Conservation (phyloP, 2,888 invertebrate species). For the Brenthis hecate region DNA sequence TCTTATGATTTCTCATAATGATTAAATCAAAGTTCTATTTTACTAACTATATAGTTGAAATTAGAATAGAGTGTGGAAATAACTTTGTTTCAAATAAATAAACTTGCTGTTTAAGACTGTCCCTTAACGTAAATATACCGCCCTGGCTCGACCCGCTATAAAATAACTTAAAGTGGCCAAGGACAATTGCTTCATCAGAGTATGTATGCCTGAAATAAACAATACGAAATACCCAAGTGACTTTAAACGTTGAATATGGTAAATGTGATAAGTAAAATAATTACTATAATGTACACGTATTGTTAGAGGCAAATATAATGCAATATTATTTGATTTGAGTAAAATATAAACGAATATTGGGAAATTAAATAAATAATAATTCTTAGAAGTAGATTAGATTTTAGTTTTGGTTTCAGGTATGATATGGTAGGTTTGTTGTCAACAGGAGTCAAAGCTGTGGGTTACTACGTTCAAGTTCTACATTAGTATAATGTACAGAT, state of each 20-base stretch:
- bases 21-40: conserved; percentile 1
- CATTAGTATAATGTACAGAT: no score
- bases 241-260: conserved; percentile 17
- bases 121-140: conserved; percentile 48
- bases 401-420: no score
- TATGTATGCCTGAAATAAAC: conserved; percentile 45
- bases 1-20: no score
- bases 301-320: no score
- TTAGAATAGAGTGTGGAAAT: conserved; percentile 24
- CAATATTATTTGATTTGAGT: no score
- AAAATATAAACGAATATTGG: no score
- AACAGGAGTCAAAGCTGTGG: no score
- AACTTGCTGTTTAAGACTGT: conserved; percentile 42
- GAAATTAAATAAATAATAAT: no score
- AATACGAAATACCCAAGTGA: conserved; percentile 43
- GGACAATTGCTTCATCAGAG: conserved; percentile 53
- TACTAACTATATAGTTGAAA: conserved; percentile 11
- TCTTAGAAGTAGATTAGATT: no score
- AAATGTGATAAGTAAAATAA: background rate
- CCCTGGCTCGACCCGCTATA: conserved; percentile 47
- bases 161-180: conserved; percentile 51
- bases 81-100: conserved; percentile 32
- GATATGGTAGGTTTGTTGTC: no score
- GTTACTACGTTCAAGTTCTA: no score
- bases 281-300: background rate